Percentiles rank a stretch among this genome's conserved stretches.
Conservation (phyloP, 2,113 vertebrate species). For the Eurypyga helias region DNA sequence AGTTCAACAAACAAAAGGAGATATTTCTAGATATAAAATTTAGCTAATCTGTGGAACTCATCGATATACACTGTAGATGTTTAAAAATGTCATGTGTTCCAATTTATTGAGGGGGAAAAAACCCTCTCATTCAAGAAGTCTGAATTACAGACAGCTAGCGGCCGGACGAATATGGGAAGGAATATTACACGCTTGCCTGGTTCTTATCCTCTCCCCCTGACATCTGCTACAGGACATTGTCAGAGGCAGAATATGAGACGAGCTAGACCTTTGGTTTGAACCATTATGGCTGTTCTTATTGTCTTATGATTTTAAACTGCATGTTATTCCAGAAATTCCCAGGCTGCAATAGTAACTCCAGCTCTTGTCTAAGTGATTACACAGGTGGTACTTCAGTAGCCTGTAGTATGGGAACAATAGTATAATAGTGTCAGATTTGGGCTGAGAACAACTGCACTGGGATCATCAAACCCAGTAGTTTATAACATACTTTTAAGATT, state of each 20-base stretch:
- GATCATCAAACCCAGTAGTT: constrained; percentile 36
- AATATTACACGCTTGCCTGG: not conserved
- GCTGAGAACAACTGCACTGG: constrained; percentile 23
- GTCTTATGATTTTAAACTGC: constrained; percentile 71
- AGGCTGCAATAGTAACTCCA: not conserved
- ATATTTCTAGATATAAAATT: not conserved
- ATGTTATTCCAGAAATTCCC: constrained; percentile 72
- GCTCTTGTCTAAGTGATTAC: constrained; percentile 28
- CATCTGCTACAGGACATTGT: not conserved
- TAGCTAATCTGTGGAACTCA: not conserved
- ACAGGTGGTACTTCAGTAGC: constrained; percentile 21
- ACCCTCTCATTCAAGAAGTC: not conserved
- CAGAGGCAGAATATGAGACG: not conserved
- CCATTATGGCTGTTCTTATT: constrained; percentile 1
- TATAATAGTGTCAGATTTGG: constrained; percentile 33
- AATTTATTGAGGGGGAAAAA: not conserved
- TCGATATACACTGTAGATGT: not conserved
- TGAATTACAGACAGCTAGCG: not conserved
- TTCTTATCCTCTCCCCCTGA: not conserved
- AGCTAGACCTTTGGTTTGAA: constrained; percentile 10
- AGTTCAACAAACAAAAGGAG: not conserved
- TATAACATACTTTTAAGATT: not conserved
- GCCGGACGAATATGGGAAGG: not conserved
- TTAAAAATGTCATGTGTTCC: constrained; percentile 16
- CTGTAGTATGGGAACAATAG: constrained; percentile 25